Base-by-base conservation (phyloP, 2,888 invertebrate species). In the Rhagonycha lutea region DNA sequence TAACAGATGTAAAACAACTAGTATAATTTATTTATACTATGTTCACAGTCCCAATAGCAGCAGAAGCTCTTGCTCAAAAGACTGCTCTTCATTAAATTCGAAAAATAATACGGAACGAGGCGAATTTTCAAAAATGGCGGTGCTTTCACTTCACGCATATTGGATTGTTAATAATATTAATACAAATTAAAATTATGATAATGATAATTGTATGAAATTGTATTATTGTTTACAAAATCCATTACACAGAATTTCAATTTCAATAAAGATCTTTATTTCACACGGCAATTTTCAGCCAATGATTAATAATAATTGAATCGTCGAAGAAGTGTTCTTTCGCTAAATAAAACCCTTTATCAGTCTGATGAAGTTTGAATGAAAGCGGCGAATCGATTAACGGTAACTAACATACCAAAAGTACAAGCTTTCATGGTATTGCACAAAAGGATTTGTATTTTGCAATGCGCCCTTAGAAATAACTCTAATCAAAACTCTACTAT, bases 341-440 rank as follows among this genome's bases (percentile, higher is more conserved):
- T 62, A 68, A 77, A 77, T 74, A 68, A 74, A 77, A 77, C 74
- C 72, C 74, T 74, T 77, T 77, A 77, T 73, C 73, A 70, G 60
- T 70, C 65, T 76, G 76, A 76, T 76, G 76, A 76, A 76, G 76
- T 74, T 76, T 77, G 74, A 77, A 77, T 77, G 74, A 77, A 77
- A 74, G 74, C 74, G 72, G 29, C 32, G 77, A 77, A 77, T 77
- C 77, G 77, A 77, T 74, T 77, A 77, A 77, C 74, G 74, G 74
- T 68, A 69, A 74, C 77, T 68, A 69, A 74, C 77, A 74, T 74
- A 76, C 73, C 67, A 70, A 74, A 65, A 76, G 76, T 73, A 68
- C 68, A 70, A 69, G 72, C 77, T 77, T 77, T 77, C 74, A 74
- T 68, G 29, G 72, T 67, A 63, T 14, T 70, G 69, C 61, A 72